Base-by-base conservation (phyloP, 2,797 vertebrate genomes). In the Gymnothorax javanicus region DNA sequence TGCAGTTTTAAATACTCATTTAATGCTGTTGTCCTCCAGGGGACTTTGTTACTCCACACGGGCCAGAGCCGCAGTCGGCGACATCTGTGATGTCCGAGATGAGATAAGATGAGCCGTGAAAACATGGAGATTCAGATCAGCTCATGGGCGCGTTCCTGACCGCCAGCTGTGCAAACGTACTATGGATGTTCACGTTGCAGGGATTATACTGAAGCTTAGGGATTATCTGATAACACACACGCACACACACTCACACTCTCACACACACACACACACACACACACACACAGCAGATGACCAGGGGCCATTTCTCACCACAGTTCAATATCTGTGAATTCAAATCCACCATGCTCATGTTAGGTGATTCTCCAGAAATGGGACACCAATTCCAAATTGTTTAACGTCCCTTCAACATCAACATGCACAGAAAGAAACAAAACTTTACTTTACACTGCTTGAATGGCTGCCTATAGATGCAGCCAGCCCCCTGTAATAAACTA, bases 391-490 rank as follows among this genome's bases (percentile, higher is more conserved):
- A 25, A 43, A 81, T 71, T 83, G 60, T 79, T 83, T 87, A 25
- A 84, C 43, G 23, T 54, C n/a, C 86, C 58, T 84, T 54, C 43
- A n/a, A 71, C 77, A 87, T 56, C 69, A 83, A 23, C 50, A 13
- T 20, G 82, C 59, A 17, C 27, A 20, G 25, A 60, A 62, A 62
- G 12, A 23, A 62, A 54, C 23, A 69, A 50, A 25, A 57, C 25
- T n/a, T 71, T 9, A 56, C 23, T 73, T 71, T n/a, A 60, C 13
- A 20, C 15, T 9, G n/a, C 1, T 1, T 43, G 75, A 52, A 79
- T 54, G 7, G 75, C 75, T 7, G 75, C 43, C 20, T 27, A 79
- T 9, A 79, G 50, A 23, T 13, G 15, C 15, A 5, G 52, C 20
- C 23, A 56, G 77, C 20, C 52, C 54, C 54, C 52, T 81, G n/a